These are phyloP conservation scores for Prosapia bicincta DNA, from an alignment of 2,888 invertebrate species.

Conservation along the genomic window DNA sequence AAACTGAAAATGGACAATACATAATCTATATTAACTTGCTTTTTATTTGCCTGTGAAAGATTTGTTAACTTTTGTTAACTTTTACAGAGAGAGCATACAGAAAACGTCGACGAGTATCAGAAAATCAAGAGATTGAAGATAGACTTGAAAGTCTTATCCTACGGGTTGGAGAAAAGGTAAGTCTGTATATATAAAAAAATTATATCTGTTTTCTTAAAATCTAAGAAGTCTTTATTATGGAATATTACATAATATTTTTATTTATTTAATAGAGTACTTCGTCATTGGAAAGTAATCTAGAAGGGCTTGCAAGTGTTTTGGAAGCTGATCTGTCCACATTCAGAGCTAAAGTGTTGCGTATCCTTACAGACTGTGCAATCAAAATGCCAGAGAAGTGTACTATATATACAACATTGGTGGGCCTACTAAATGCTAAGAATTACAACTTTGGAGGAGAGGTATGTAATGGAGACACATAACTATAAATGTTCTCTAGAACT, in stretches of 20 bases:
- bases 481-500: too few species aligned
- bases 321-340: conserved; percentile 94
- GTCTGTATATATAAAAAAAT: too few species aligned
- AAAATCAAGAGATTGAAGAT: conserved; percentile 95
- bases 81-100: conserved; percentile 70
- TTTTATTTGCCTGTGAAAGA: too few species aligned
- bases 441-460: conserved; percentile 95
- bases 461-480: conserved; percentile 24
- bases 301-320: conserved; percentile 90
- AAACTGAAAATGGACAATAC: too few species aligned
- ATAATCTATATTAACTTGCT: too few species aligned
- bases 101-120: conserved; percentile 82
- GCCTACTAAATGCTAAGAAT: conserved; percentile 95
- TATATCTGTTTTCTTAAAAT: too few species aligned
- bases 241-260: too few species aligned
- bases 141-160: conserved; percentile 89
- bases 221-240: too few species aligned
- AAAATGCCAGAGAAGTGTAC: conserved; percentile 97
- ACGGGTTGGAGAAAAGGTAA: conserved; percentile 87
- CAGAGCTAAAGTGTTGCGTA: conserved; percentile 85
- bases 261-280: conserved; percentile 86
- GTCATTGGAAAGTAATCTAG: conserved; percentile 93
- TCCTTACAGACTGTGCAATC: conserved; percentile 91
- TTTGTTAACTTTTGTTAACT: neutral
- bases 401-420: conserved; percentile 95